Evolutionary conservation across 2,113 vertebrate genomes (phyloP).

Genomic region (Odocoileus virginianus): DNA sequence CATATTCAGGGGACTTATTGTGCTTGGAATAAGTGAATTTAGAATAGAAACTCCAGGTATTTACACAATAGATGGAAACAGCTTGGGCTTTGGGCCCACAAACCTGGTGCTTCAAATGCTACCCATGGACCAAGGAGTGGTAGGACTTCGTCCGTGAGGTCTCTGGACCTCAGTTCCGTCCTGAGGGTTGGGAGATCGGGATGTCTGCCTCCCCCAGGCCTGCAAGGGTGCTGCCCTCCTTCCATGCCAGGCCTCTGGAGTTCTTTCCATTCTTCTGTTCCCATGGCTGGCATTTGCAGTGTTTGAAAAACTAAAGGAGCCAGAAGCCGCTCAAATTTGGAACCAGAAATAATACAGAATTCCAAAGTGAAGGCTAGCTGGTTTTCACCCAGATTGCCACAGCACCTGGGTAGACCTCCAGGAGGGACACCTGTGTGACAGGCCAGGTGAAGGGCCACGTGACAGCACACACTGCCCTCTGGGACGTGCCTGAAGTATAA

Average conservation of each 20-base stretch:
- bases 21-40: not conserved
- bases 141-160: accelerated
- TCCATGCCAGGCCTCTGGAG: not conserved
- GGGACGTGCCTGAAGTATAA: not conserved
- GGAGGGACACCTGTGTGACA: not conserved
- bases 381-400: not conserved
- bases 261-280: not conserved
- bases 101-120: not conserved
- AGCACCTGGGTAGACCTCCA: not conserved
- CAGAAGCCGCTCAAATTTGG: not conserved
- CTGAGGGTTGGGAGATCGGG: too few species aligned
- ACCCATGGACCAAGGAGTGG: not conserved
- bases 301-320: not conserved
- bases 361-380: not conserved
- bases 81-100: not conserved
- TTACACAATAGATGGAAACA: not conserved
- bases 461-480: accelerated
- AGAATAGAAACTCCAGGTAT: not conserved
- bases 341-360: not conserved
- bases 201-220: not conserved
- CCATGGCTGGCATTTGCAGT: not conserved
- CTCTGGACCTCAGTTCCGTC: not conserved
- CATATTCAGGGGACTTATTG: not conserved
- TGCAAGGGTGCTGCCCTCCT: not conserved
- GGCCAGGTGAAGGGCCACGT: accelerated